Evolutionary conservation across 2,113 vertebrate species (phyloP).

Genomic region (Silurus meridionalis): DNA sequence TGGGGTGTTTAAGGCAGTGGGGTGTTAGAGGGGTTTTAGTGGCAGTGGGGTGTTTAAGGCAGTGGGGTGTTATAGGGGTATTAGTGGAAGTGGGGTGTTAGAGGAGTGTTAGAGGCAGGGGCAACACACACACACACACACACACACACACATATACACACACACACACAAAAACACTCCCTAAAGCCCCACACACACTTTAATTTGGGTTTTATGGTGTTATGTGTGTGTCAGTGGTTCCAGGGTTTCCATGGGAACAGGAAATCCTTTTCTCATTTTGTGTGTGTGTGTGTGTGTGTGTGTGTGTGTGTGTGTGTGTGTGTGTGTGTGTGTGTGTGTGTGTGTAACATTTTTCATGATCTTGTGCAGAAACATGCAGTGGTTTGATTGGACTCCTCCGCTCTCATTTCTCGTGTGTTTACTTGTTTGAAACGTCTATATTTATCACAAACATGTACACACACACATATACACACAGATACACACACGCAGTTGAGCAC

Average conservation of each 20-base stretch:
- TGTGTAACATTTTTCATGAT: not conserved
- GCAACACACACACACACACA: not conserved
- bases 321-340: slow-evolving; percentile 21
- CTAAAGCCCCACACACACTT: not conserved
- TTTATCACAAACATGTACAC: not conserved
- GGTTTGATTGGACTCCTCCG: not conserved
- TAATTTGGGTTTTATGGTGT: slow-evolving; percentile 14
- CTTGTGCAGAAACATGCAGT: slow-evolving; percentile 2
- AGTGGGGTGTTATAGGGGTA: not conserved
- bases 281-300: slow-evolving; percentile 23
- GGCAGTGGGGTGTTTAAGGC: too few relatives aligned
- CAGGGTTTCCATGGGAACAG: slow-evolving; percentile 39
- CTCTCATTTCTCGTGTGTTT: not conserved
- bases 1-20: not conserved
- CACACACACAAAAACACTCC: not conserved
- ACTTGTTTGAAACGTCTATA: not conserved
- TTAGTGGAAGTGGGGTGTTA: not conserved
- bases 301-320: slow-evolving; percentile 20
- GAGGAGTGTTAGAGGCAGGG: not conserved
- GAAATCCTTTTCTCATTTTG: slow-evolving; percentile 24
- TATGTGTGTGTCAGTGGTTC: slow-evolving; percentile 8
- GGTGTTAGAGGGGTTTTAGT: not conserved
- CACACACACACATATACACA: not conserved
- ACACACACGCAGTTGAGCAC: not conserved
- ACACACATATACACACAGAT: not conserved